Base-by-base conservation (phyloP, 2,113 vertebrate species). In the Aleadryas rufinucha region DNA sequence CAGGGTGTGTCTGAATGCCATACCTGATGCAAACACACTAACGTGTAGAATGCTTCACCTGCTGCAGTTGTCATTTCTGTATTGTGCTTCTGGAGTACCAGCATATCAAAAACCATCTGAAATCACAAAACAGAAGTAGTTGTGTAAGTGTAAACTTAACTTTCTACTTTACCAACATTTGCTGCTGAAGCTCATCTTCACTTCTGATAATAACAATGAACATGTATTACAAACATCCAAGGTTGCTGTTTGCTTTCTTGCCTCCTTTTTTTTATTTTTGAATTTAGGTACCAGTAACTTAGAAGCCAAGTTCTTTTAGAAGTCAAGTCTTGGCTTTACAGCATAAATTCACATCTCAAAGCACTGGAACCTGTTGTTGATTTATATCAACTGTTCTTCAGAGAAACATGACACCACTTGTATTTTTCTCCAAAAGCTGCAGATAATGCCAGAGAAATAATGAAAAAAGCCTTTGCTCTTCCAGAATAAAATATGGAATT, bases 101-200 rank as follows among this genome's bases (percentile, higher is more conserved):
- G 98, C 99, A 99, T 99, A 97, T 99, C 99, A 97, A 99, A 99
- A 97, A 99, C 99, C 98, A 99, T 97, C 99, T 99, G 98, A 76
- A 98, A 98, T 82, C 3, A 17, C 33, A 97, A 60, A 89, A 60
- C 44, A 91, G 17, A 57, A 77, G 21, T 16, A 87, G 49, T 76
- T 44, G 65, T 12, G 0, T 50, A 97, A 78, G 22, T 6, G 12
- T 26, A 81, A 93, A 68, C 22, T 54, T 60, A 49, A 56, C 44
- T 69, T 88, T 64, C 44, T 93, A 26, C 31, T 88, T 91, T 21
- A 87, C 50, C 22, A 75, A 44, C 13, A 71, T 50, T n/a, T 75
- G 33, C 54, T 75, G 47, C 56, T 71, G 70, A 91, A 47, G 9
- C 7, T 84, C 13, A 26, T 77, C 44, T 77, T 92, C 45, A 53